Evolutionary conservation across 2,113 vertebrate species (phyloP).

Genomic region (Cyprinodon tularosa): DNA sequence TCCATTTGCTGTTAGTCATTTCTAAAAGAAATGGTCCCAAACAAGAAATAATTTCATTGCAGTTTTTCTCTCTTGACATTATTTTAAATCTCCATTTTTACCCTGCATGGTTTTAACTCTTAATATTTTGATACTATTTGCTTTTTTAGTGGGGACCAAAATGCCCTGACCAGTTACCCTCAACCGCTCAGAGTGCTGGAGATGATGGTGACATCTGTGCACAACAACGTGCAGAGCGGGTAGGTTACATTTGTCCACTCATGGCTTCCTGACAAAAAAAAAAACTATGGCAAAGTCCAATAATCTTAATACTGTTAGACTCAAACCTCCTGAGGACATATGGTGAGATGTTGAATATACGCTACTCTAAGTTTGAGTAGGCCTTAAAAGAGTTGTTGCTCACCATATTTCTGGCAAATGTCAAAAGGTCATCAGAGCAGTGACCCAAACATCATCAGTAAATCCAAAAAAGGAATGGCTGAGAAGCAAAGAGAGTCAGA

Average conservation of each 20-base stretch:
- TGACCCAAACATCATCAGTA: background rate
- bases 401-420: too few species aligned
- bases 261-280: background rate
- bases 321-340: background rate
- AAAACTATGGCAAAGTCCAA: background rate
- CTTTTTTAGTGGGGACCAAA: conserved; percentile 70
- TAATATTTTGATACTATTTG: conserved; percentile 53
- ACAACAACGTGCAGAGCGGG: conserved; percentile 73
- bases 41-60: conserved; percentile 41
- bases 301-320: background rate
- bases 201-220: conserved; percentile 76
- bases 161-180: conserved; percentile 65
- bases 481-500: background rate
- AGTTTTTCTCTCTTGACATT: conserved; percentile 31
- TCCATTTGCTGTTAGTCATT: conserved; percentile 35
- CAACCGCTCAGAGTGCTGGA: conserved; percentile 75
- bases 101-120: conserved; percentile 32
- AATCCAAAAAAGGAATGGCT: background rate
- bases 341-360: background rate
- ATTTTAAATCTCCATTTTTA: conserved; percentile 47
- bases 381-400: background rate
- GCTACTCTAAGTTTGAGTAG: background rate
- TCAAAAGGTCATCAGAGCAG: background rate
- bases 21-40: conserved; percentile 34
- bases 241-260: conserved; percentile 42